Conservation (phyloP, 2,888 invertebrate species). For the Limnephilus marmoratus region DNA sequence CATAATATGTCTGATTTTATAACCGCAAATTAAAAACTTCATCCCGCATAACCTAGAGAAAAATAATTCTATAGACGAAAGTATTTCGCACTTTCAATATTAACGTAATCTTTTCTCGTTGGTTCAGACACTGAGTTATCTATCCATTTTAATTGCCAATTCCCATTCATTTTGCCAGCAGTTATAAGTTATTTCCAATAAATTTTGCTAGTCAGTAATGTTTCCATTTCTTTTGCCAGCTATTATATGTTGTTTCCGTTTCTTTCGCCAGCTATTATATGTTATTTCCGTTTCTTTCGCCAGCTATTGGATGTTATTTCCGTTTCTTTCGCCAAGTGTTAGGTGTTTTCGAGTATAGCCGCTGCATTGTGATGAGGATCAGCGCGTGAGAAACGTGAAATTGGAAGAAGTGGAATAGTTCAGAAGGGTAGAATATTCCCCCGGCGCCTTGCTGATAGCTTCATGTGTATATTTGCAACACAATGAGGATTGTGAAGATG, state of each 20-base stretch:
- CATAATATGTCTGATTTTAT: not conserved
- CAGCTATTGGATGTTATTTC: too few species aligned
- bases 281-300: not conserved
- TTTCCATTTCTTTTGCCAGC: not conserved
- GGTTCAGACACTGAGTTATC: not conserved
- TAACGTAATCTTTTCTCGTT: not conserved
- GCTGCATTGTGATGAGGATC: not conserved
- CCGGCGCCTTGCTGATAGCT: constrained; percentile 56
- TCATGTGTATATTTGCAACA: constrained; percentile 82
- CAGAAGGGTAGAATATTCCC: not conserved
- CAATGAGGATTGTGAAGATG: constrained; percentile 84
- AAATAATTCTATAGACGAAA: not conserved
- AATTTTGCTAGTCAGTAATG: not conserved
- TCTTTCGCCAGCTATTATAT: not conserved
- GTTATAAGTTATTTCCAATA: not conserved
- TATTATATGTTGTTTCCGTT: not conserved
- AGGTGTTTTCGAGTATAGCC: not conserved
- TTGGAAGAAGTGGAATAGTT: not conserved
- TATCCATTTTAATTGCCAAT: not conserved
- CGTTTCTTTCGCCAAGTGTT: not conserved
- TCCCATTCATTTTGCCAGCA: not conserved
- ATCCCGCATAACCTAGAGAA: not conserved
- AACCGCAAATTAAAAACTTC: not conserved
- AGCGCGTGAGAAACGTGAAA: not conserved
- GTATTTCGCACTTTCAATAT: not conserved